phyloP scores from a whole-genome alignment of 2,797 vertebrate genomes.

The Alosa sapidissima region DNA sequence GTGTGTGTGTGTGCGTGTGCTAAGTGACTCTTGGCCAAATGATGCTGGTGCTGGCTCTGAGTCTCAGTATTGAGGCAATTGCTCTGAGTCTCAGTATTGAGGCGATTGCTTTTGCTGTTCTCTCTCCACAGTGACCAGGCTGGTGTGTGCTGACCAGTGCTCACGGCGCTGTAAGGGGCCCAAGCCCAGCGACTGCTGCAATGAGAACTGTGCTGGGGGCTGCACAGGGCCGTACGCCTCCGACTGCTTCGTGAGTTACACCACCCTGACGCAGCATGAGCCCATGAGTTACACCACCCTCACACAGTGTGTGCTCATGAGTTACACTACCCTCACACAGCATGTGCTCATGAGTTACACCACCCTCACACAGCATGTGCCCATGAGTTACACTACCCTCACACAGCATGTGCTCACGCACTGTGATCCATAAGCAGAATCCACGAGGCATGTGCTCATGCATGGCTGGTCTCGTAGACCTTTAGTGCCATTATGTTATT shows the following conservation, averaged over 20 bases:
- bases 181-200: conserved; percentile 88
- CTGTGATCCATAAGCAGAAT: background rate
- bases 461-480: background rate
- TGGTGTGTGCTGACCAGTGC: conserved; percentile 89
- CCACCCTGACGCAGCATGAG: too few species aligned
- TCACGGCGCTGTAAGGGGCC: conserved; percentile 83
- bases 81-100: background rate
- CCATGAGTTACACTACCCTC: background rate
- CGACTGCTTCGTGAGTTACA: conserved; percentile 84
- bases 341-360: background rate
- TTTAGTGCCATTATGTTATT: background rate
- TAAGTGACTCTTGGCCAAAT: too few species aligned
- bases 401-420: too few species aligned
- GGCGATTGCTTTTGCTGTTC: background rate
- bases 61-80: too few species aligned
- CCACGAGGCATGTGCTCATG: too few species aligned
- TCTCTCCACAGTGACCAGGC: conserved; percentile 78
- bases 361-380: background rate
- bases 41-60: too few species aligned
- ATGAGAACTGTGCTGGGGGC: conserved; percentile 89
- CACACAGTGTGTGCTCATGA: too few species aligned
- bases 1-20: too few species aligned
- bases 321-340: too few species aligned
- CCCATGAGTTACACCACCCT: too few species aligned
- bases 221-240: conserved; percentile 86